Evolutionary conservation across 2,797 vertebrate genomes (phyloP).

Genomic region (Bovichtus diacanthus): DNA sequence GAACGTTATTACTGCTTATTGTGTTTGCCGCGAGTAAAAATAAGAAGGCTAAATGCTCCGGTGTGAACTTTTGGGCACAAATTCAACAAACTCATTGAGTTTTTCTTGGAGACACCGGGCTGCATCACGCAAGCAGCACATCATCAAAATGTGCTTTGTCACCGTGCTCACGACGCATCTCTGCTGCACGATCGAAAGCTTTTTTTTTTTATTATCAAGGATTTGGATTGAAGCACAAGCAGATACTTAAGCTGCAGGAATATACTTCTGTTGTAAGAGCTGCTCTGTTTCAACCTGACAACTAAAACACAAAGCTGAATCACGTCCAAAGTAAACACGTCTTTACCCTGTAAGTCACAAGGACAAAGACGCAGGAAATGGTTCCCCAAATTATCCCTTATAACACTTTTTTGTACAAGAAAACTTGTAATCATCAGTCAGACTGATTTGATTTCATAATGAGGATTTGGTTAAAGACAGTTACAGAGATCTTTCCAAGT

Average conservation of each 20-base stretch:
- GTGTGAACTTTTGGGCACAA: background rate
- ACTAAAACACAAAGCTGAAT: background rate
- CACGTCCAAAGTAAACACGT: background rate
- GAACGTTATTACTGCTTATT: conserved; percentile 35
- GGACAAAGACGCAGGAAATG: background rate
- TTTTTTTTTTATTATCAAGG: background rate
- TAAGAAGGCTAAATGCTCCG: background rate
- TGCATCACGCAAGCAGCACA: background rate
- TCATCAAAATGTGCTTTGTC: conserved; percentile 1
- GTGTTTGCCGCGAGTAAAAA: conserved; percentile 13
- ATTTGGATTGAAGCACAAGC: background rate
- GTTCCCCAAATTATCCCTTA: background rate
- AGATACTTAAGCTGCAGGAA: background rate
- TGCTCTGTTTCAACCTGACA: background rate
- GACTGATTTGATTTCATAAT: background rate
- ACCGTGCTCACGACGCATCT: background rate
- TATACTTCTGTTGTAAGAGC: background rate
- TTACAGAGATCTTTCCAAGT: background rate
- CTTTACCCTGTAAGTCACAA: background rate
- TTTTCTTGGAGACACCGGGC: background rate
- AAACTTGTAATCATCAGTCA: background rate
- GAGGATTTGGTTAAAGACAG: background rate
- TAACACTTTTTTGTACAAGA: background rate
- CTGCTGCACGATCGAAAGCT: background rate
- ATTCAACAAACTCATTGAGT: background rate